Base-by-base conservation (phyloP, 2,797 vertebrate species). In the Lutjanus campechanus region DNA sequence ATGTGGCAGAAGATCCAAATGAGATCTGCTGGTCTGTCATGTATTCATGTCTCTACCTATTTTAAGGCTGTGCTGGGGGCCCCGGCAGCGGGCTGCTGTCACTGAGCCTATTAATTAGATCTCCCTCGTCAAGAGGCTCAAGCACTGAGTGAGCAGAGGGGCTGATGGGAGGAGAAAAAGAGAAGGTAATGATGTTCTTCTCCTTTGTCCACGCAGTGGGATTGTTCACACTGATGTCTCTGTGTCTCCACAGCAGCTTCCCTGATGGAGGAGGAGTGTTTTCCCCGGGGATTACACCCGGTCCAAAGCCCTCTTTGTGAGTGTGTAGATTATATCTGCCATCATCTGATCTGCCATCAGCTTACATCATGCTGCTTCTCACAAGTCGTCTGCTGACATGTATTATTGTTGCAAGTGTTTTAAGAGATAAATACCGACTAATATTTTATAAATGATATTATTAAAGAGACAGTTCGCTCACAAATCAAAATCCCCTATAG, bases 31-130 rank as follows among this genome's bases (percentile, higher is more conserved):
- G 19, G 40, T 13, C n/a, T 40, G 25, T 49, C 7, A 19, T 41
- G 46, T 76, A 62, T 56, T 75, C n/a, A 13, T 6, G 40, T 62
- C 63, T 22, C 19, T 51, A 36, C 47, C 47, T 84, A 56, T 69
- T 76, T 80, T 69, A 54, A 65, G 69, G 59, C 11, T 43, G 4
- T 40, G n/a, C 40, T 51, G 0, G 10, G 12, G 55, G 41, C 60
- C 49, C 29, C 55, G 51, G 36, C 72, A 54, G 67, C 29, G 44
- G 64, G 43, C 53, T 8, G 49, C 49, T 56, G 54, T 64, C 77
- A 55, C 40, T 25, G 49, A 64, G 58, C 41, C 73, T 44, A 22
- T 77, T 49, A 47, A 83, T 77, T 68, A 68, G 70, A 77, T 66
- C 66, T 41, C 41, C 29, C 25, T 65, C 7, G 11, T 67, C 41